Conservation (phyloP, 2,888 invertebrate species). For the Drosophila dives region DNA sequence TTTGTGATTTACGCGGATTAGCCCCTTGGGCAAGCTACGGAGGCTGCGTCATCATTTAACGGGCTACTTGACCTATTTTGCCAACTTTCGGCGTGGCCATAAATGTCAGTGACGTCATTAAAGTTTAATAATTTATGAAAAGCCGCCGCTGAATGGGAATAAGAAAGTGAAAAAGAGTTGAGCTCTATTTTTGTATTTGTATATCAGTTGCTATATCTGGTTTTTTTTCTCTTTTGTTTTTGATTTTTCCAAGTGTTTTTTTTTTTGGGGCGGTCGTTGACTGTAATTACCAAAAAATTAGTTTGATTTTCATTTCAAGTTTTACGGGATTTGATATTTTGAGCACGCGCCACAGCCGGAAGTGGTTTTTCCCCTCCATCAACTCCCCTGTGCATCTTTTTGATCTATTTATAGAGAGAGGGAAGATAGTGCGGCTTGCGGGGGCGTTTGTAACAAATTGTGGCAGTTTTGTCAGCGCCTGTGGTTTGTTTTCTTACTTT, state of each 20-base stretch:
- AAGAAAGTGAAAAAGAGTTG: background rate
- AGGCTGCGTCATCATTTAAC: conserved; percentile 65
- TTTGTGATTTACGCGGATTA: conserved; percentile 79
- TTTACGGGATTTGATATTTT: conserved; percentile 35
- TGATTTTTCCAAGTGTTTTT: conserved; percentile 29
- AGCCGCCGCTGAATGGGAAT: conserved; percentile 23
- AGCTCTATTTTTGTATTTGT: conserved; percentile 26
- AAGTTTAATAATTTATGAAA: conserved; percentile 77
- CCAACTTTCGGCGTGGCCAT: conserved; percentile 71
- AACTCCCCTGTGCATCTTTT: conserved; percentile 31
- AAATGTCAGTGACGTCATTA: conserved; percentile 78
- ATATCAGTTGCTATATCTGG: conserved; percentile 13
- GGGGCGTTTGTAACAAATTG: conserved; percentile 57
- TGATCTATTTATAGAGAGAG: conserved; percentile 47
- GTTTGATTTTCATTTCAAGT: conserved; percentile 73
- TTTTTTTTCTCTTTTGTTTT: background rate
- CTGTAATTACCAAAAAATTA: conserved; percentile 71
- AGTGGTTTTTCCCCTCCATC: conserved; percentile 53
- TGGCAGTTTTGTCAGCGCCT: conserved; percentile 72
- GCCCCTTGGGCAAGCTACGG: conserved; percentile 32
- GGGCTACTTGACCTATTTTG: conserved; percentile 77
- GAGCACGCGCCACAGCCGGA: conserved; percentile 76
- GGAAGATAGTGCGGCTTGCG: conserved; percentile 2
- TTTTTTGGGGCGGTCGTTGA: conserved; percentile 40
- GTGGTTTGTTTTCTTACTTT: conserved; percentile 27